These are phyloP conservation scores for Chaunax sp. DNA, from an alignment of 2,797 vertebrate species.

Conservation along the genomic window DNA sequence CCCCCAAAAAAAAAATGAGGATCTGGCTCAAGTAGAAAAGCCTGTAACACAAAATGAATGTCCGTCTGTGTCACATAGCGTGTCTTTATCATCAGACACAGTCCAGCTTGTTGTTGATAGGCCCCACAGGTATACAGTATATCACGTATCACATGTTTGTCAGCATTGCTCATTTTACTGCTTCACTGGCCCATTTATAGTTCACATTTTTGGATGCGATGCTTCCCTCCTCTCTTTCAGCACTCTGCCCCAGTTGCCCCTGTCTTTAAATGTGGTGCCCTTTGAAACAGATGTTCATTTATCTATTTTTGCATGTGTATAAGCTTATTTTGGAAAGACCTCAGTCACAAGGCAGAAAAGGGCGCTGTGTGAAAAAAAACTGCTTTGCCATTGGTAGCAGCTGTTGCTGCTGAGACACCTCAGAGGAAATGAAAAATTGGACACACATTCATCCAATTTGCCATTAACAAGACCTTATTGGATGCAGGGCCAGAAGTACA, in stretches of 20 bases:
- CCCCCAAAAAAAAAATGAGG: not conserved
- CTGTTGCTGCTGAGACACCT: slow-evolving; percentile 84
- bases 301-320: slow-evolving; percentile 82
- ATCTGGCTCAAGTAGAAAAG: not conserved
- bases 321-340: slow-evolving; percentile 82
- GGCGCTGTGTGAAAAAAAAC: slow-evolving; percentile 72
- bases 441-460: slow-evolving; percentile 88
- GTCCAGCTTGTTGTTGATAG: slow-evolving; percentile 29
- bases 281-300: slow-evolving; percentile 82
- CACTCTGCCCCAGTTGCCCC: slow-evolving; percentile 54
- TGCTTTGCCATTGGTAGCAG: slow-evolving; percentile 84
- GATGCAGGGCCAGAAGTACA: slow-evolving; percentile 81
- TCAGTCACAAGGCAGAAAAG: slow-evolving; percentile 75
- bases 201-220: slow-evolving; percentile 63
- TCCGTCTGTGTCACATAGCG: not conserved
- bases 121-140: slow-evolving; percentile 29
- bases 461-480: slow-evolving; percentile 88
- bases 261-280: slow-evolving; percentile 74
- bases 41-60: slow-evolving; percentile 42
- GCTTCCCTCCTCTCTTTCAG: slow-evolving; percentile 58
- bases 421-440: slow-evolving; percentile 85
- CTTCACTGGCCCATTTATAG: slow-evolving; percentile 70
- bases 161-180: slow-evolving; percentile 54
- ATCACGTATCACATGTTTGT: slow-evolving; percentile 47
- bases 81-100: slow-evolving; percentile 45